Evolutionary conservation across 2,888 invertebrate species (phyloP), one percentile per base, ranked within the genome.

Genomic region (Marronus borbonicus): DNA sequence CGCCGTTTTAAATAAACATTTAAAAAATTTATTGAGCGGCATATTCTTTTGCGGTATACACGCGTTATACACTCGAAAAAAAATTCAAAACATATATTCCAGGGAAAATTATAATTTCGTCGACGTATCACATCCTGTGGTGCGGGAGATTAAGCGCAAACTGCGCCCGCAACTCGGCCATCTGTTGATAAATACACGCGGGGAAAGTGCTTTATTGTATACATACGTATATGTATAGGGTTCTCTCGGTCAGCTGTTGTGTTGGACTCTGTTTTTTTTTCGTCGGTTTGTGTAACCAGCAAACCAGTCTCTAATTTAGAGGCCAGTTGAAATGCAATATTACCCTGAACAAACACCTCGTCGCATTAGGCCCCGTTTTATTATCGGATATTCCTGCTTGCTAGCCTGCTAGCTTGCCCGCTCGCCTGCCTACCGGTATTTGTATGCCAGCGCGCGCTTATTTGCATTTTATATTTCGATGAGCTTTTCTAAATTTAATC

Each of bases 181-280:
- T 72, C 72, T 72, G 72, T 72, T 72, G 72, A 72, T 72, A 72
- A 72, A 58, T 58, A 58, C 20, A 60, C 28, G 28, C 72, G 20
- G 72, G 39, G 72, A 72, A 72, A 72, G 72, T 72, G 72, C 72
- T 72, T 72, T 72, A 72, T 72, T 58, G 72, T 72, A 70, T 52
- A 52, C 52, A 52, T 14, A 36, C 31, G 31, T 36, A 52, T 52
- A 17, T 7, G 52, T 52, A 58, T 64, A 10, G 70, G 55, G 70
- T 55, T 20, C 55, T 8, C 55, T 31, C 17, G 72, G 72, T 72
- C 72, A 72, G 58, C 58, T 58, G 72, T 44, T 44, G 44, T 44
- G 44, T 55, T 72, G 58, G 72, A 72, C 58, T 58, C 44, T 69
- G 31, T 69, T 64, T 64, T 64, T 64, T 44, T 44, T 44, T 39